These are phyloP conservation scores for Leptoteleia sp. DNA, from an alignment of 1,140 invertebrate species.

Conservation along the genomic window DNA sequence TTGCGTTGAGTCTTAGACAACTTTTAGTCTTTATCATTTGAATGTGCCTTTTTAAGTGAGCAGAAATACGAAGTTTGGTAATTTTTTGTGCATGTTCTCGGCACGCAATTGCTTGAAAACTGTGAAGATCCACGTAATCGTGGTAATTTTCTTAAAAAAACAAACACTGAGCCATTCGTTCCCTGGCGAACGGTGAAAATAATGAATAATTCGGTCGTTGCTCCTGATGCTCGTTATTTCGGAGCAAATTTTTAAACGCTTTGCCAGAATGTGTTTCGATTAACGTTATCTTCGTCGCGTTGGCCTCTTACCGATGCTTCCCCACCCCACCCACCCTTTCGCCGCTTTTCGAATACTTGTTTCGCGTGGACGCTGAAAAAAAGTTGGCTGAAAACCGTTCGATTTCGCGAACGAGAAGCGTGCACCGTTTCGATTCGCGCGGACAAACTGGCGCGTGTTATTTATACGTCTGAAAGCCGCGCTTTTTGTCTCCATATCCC, in stretches of 20 bases:
- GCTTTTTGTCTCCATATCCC: conserved; percentile 37
- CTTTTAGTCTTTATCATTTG: no score
- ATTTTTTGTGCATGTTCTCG: background rate
- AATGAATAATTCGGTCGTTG: conserved; percentile 40
- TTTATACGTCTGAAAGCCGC: conserved; percentile 51
- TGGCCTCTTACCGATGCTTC: conserved; percentile 11
- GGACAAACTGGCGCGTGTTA: conserved; percentile 38
- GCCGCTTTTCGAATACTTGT: conserved; percentile 61
- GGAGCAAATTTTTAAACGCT: conserved; percentile 34
- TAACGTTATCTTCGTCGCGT: conserved; percentile 50
- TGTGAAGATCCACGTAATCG: background rate
- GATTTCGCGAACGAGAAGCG: conserved; percentile 54
- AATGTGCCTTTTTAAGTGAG: no score
- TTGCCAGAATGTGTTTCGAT: conserved; percentile 36
- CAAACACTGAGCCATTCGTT: background rate
- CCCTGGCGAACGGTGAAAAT: conserved; percentile 11
- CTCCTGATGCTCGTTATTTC: conserved; percentile 34
- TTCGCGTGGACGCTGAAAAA: conserved; percentile 58
- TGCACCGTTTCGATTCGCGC: conserved; percentile 30
- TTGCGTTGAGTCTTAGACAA: no score
- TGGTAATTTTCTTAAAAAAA: background rate
- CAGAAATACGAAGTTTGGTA: no score
- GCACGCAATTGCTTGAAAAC: background rate
- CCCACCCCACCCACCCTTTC: conserved; percentile 13
- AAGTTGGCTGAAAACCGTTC: conserved; percentile 64